Base-by-base conservation (phyloP, 2,797 vertebrate genomes). In the Apogon hyalosoma region DNA sequence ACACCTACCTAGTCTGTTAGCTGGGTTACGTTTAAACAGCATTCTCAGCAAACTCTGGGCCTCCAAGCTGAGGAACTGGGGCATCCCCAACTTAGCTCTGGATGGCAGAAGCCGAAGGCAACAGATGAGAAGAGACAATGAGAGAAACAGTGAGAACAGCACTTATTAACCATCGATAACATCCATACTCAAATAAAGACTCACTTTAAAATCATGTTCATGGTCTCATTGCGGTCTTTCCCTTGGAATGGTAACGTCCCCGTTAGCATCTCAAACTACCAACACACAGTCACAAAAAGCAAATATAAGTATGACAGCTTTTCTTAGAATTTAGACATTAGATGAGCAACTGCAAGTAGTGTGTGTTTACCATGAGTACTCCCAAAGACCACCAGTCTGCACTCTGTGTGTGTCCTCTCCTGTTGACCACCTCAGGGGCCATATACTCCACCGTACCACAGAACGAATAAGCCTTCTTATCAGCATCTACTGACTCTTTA, bases 151-250 rank as follows among this genome's bases (percentile, higher is more conserved):
- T 31, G 41, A 33, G 11, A 60, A 45, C 47, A 53, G 40, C 39
- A 18, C 15, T 11, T 0, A 21, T 14, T 47, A 8, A 57, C 65
- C 13, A 50, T 16, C 36, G 45, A 39, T 24, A 48, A 28, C n/a
- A 49, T 15, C 58, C 21, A 53, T 31, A 48, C 56, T 63, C 33
- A 55, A 14, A 28, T 11, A 52, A 61, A 16, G 51, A 96, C 97
- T 98, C 94, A 99, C 98, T 99, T 99, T 62, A 99, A 94, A 74
- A 99, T 99, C 97, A 99, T 98, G 93, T 97, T 99, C 97, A 99
- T 98, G 54, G 97, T 98, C 85, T 99, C 97, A 49, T 98, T 98
- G 82, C 97, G 94, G 88, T 98, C 97, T 94, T 98, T 98, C 80
- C 98, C 97, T 96, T 99, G 98, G 90, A 99, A 99, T 36, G 97